A percentile compares a stretch with the other conserved stretches of the same genome.
These are phyloP conservation scores for Cataglyphis livida DNA, from an alignment of 2,888 invertebrate genomes.

Conservation along the genomic window DNA sequence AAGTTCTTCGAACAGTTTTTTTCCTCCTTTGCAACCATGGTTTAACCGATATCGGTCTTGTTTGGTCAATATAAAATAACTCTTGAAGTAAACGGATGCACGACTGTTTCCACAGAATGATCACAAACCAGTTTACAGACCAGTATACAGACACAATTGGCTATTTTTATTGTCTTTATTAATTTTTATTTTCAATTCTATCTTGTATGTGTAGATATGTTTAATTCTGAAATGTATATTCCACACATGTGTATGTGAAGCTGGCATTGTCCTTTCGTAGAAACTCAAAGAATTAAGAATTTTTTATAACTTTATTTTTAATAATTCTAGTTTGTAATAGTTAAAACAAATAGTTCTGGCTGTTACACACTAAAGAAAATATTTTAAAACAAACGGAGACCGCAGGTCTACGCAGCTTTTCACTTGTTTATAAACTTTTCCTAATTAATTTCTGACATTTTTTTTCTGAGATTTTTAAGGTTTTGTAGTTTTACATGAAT, in stretches of 20 bases:
- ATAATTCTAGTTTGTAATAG: not conserved
- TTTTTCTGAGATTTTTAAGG: not conserved
- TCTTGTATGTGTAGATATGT: not conserved
- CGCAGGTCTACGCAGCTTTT: not conserved
- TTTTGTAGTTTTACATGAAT: not conserved
- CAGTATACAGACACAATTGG: not conserved
- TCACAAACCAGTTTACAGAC: not conserved
- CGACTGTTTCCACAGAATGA: not conserved
- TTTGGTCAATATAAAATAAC: conserved; percentile 56
- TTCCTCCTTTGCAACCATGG: not conserved
- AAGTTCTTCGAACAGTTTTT: conserved; percentile 2
- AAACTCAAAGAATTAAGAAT: not conserved
- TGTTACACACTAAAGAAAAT: not conserved
- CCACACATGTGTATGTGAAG: not conserved
- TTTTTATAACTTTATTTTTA: conserved; percentile 1
- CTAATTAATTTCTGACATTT: not conserved
- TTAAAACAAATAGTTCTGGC: not conserved
- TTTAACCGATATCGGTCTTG: conserved; percentile 30
- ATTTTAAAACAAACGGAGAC: not conserved
- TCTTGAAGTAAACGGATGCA: conserved; percentile 14
- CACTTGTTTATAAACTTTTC: not conserved
- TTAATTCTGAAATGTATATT: not conserved
- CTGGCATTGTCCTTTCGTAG: not conserved
- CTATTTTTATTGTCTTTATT: not conserved
- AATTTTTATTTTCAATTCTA: not conserved